These are phyloP conservation scores for Penaeus japonicus DNA, from an alignment of 1,140 invertebrate genomes.

Conservation along the genomic window DNA sequence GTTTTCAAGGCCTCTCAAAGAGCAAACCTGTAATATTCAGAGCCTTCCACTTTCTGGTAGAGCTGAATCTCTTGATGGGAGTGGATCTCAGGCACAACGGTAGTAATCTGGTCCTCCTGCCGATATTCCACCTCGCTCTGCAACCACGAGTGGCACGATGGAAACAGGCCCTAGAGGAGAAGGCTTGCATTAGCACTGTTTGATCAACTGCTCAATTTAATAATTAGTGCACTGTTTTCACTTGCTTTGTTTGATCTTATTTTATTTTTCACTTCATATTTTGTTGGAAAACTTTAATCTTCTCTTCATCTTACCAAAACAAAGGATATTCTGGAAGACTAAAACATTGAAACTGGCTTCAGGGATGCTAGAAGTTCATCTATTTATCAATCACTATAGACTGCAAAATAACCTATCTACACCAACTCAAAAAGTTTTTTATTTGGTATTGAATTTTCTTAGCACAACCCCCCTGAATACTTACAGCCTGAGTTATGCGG, in stretches of 20 bases:
- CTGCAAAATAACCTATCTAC: too few relatives aligned
- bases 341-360: too few relatives aligned
- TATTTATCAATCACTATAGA: too few relatives aligned
- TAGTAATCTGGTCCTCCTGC: conserved; percentile 45
- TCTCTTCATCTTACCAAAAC: too few relatives aligned
- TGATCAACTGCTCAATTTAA: background rate
- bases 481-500: conserved; percentile 57
- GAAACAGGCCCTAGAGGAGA: conserved; percentile 47
- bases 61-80: conserved; percentile 34
- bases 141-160: conserved; percentile 58
- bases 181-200: background rate
- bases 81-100: conserved; percentile 48
- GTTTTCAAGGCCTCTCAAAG: background rate
- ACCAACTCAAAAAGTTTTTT: too few relatives aligned
- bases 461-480: background rate
- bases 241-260: too few relatives aligned
- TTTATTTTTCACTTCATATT: too few relatives aligned
- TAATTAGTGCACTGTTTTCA: too few relatives aligned
- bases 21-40: conserved; percentile 44
- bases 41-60: conserved; percentile 15
- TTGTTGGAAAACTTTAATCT: too few relatives aligned
- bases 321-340: too few relatives aligned
- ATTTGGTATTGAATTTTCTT: too few relatives aligned
- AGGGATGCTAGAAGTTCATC: too few relatives aligned
- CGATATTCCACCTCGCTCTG: conserved; percentile 39